These are phyloP conservation scores for Varanus salvator DNA, from an alignment of 2,113 vertebrate species.

Conservation along the genomic window DNA sequence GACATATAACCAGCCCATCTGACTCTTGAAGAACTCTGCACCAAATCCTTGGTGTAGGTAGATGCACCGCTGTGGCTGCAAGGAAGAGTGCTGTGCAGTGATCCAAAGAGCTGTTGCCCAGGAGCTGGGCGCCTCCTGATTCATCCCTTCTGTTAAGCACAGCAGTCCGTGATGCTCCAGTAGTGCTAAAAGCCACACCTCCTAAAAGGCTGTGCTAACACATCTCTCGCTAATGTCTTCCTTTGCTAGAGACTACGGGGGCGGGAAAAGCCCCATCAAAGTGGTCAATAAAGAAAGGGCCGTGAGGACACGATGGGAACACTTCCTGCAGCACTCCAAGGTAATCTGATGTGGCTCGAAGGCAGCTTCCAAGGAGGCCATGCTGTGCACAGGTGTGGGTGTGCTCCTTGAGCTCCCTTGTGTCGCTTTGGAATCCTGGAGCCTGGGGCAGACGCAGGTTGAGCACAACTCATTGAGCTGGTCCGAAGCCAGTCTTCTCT, in stretches of 20 bases:
- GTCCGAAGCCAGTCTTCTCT: no score
- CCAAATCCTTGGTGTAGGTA: not conserved
- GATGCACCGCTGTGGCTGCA: no score
- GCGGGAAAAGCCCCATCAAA: slow-evolving; percentile 73
- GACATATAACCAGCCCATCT: not conserved
- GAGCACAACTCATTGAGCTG: not conserved
- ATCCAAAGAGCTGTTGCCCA: not conserved
- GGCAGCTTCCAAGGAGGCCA: not conserved
- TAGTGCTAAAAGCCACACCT: slow-evolving; percentile 11
- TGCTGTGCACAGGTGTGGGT: not conserved
- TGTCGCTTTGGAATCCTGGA: not conserved
- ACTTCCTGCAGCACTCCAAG: slow-evolving; percentile 70
- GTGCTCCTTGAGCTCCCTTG: slow-evolving; percentile 5
- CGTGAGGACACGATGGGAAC: slow-evolving; percentile 76
- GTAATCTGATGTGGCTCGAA: slow-evolving; percentile 50
- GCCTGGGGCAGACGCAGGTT: no score
- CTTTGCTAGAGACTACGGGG: slow-evolving; percentile 79
- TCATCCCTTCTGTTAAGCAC: not conserved
- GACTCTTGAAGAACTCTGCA: not conserved
- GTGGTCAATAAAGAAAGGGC: slow-evolving; percentile 76
- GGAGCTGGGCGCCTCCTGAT: not conserved
- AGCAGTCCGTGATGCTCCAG: not conserved
- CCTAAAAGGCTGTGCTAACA: slow-evolving; percentile 40
- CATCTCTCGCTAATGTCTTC: slow-evolving; percentile 60
- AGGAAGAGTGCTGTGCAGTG: no score